Percentiles rank a stretch among this genome's conserved stretches.
Conservation (phyloP, 2,113 vertebrate genomes). For the Catharus minimus region DNA sequence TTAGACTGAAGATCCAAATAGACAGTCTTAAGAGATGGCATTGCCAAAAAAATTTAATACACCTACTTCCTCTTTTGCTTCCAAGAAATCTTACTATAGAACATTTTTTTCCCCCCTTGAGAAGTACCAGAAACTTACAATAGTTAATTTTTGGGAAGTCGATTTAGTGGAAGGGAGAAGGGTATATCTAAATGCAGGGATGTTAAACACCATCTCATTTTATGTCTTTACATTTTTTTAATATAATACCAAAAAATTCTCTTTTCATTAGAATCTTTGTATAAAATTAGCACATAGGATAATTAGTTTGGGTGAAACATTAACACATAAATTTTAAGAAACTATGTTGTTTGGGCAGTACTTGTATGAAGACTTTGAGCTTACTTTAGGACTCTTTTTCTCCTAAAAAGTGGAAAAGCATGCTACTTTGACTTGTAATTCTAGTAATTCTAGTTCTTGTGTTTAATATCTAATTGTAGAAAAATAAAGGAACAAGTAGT, state of each 20-base stretch:
- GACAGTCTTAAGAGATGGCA: background rate
- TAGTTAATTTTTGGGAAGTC: background rate
- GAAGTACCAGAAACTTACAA: background rate
- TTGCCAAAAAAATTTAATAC: background rate
- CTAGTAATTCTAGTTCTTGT: background rate
- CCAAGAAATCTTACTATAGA: background rate
- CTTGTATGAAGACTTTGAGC: background rate
- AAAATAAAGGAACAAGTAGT: background rate
- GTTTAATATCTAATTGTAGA: background rate
- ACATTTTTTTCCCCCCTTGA: background rate
- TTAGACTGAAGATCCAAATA: background rate
- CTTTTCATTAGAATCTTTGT: background rate
- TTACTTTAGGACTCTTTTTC: background rate
- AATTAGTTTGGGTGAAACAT: background rate
- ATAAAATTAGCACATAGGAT: background rate
- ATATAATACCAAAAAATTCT: background rate
- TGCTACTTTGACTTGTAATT: background rate
- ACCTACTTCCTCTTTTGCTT: background rate
- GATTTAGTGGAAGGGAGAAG: background rate
- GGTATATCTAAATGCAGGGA: background rate
- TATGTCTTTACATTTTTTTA: background rate
- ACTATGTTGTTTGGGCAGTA: background rate
- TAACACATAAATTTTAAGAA: background rate
- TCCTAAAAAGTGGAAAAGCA: background rate
- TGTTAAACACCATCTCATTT: background rate